Evolutionary conservation across 2,113 vertebrate species (phyloP).

Genomic region (Dromiciops gliroides): DNA sequence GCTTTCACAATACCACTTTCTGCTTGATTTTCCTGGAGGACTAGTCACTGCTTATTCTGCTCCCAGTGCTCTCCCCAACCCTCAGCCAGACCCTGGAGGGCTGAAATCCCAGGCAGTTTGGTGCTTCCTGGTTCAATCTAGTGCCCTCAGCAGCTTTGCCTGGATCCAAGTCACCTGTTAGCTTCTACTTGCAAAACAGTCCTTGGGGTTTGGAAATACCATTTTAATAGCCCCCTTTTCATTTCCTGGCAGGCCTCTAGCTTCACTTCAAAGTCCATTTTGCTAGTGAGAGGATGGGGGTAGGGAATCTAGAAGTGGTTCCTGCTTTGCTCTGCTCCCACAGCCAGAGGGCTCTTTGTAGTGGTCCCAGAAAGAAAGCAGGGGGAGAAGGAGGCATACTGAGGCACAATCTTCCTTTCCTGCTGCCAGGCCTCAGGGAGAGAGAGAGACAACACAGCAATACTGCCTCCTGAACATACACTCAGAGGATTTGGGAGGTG

Average conservation of each 20-base stretch:
- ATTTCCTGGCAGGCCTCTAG: slow-evolving; percentile 59
- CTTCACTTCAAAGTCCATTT: slow-evolving; percentile 74
- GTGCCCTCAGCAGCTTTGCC: slow-evolving; percentile 52
- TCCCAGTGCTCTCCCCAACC: slow-evolving; percentile 63
- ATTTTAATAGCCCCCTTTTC: slow-evolving; percentile 64
- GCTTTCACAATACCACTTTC: slow-evolving; percentile 60
- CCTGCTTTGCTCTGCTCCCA: slow-evolving; percentile 31
- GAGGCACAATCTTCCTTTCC: not conserved
- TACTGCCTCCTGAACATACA: not conserved
- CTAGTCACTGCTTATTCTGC: slow-evolving; percentile 65
- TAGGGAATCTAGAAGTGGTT: slow-evolving; percentile 62
- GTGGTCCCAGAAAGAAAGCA: slow-evolving; percentile 13
- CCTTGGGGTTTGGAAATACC: slow-evolving; percentile 61
- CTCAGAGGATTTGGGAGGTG: not conserved
- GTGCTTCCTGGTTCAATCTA: slow-evolving; percentile 52
- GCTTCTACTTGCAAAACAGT: slow-evolving; percentile 68
- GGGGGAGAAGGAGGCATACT: not conserved
- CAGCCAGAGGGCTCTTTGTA: slow-evolving; percentile 37
- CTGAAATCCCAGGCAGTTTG: slow-evolving; percentile 67
- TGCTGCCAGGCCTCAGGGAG: not conserved
- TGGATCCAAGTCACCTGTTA: slow-evolving; percentile 63
- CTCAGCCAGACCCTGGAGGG: slow-evolving; percentile 63
- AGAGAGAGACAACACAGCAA: not conserved
- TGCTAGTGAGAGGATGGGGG: slow-evolving; percentile 53
- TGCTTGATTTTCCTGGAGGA: slow-evolving; percentile 54